Conservation (phyloP, 2,113 vertebrate species). For the Pantherophis guttatus region DNA sequence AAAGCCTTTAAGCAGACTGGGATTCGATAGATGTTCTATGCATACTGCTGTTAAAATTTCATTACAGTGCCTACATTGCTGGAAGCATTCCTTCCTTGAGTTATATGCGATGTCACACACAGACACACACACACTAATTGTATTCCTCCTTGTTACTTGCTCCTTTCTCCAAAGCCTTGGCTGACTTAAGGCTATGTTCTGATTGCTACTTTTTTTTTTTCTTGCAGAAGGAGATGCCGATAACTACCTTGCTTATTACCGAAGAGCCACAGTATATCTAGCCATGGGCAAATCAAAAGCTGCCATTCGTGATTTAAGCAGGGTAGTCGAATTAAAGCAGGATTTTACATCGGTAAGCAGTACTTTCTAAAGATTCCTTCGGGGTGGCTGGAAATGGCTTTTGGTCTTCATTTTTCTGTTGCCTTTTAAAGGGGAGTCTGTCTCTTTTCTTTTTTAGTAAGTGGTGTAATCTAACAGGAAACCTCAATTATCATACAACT, state of each 20-base stretch:
- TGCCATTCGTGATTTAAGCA: slow-evolving; percentile 92
- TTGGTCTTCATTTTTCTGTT: slow-evolving; percentile 36
- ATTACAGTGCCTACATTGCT: slow-evolving; percentile 23
- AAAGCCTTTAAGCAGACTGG: slow-evolving; percentile 3
- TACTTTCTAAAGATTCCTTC: slow-evolving; percentile 35
- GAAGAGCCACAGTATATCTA: slow-evolving; percentile 95
- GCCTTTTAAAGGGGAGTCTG: slow-evolving; percentile 19
- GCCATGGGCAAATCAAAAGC: slow-evolving; percentile 98
- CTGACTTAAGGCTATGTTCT: slow-evolving; percentile 27
- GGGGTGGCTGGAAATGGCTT: not conserved
- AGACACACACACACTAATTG: not conserved
- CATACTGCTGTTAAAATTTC: slow-evolving; percentile 9
- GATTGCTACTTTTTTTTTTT: slow-evolving; percentile 39
- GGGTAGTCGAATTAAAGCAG: slow-evolving; percentile 95
- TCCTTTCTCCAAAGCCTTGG: not conserved
- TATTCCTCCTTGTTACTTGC: slow-evolving; percentile 29
- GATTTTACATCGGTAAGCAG: slow-evolving; percentile 94
- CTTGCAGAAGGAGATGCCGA: slow-evolving; percentile 90
- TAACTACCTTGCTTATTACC: slow-evolving; percentile 95
- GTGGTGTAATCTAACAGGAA: slow-evolving; percentile 4
- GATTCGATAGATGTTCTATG: not conserved
- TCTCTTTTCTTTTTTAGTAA: not conserved
- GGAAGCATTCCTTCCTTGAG: not conserved
- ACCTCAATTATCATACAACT: slow-evolving; percentile 15
- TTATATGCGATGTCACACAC: not conserved